Conservation (phyloP, 2,888 invertebrate species). For the Orthosia gothica region DNA sequence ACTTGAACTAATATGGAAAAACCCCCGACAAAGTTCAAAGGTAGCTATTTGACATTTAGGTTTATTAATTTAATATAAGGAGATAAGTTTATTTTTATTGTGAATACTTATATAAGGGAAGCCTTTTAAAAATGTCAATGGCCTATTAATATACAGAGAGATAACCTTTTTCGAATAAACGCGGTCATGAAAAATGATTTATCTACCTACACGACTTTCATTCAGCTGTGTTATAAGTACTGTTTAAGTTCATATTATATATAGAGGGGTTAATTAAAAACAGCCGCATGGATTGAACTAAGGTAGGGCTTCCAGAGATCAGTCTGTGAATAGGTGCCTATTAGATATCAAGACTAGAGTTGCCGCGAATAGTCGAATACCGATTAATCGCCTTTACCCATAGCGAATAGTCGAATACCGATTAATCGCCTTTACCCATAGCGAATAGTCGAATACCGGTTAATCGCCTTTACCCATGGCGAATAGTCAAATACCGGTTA, state of each 20-base stretch:
- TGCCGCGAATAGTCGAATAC: too few relatives aligned
- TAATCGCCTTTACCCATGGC: too few relatives aligned
- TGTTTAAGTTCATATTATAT: neutral
- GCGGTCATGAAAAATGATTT: too few relatives aligned
- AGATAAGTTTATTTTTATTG: neutral
- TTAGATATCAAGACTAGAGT: too few relatives aligned
- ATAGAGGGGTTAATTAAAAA: neutral
- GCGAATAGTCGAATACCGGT: too few relatives aligned
- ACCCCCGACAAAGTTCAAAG: neutral
- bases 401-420: too few relatives aligned
- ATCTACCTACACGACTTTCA: neutral
- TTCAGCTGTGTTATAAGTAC: neutral
- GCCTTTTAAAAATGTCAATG: conserved; percentile 28
- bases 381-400: too few relatives aligned
- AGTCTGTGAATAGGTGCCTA: neutral
- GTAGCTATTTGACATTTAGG: conserved; percentile 21
- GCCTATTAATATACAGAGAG: neutral
- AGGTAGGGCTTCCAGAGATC: neutral
- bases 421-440: too few relatives aligned
- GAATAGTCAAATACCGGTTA: too few relatives aligned
- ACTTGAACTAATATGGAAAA: conserved; percentile 2
- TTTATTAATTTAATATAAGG: neutral
- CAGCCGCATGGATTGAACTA: neutral
- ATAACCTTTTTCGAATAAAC: neutral
- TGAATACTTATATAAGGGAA: neutral